These are phyloP conservation scores for Scopus umbretta DNA, from an alignment of 2,113 vertebrate genomes.

Conservation along the genomic window DNA sequence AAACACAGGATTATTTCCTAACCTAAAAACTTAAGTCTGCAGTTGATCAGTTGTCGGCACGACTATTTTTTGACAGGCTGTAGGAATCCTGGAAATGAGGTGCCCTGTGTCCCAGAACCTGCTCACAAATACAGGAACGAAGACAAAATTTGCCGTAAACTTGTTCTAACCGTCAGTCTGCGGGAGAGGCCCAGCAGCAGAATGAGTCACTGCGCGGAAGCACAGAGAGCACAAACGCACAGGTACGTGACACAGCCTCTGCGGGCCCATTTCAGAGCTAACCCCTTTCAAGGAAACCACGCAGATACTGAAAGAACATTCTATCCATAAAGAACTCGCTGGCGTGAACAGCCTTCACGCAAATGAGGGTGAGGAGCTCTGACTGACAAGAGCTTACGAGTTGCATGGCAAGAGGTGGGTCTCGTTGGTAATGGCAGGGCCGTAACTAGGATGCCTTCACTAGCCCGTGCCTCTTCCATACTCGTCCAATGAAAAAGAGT, in stretches of 20 bases:
- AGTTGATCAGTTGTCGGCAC: not conserved
- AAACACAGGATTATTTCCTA: not conserved
- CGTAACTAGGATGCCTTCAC: not conserved
- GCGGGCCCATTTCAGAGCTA: not conserved
- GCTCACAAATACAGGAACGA: not conserved
- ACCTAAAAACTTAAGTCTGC: not conserved
- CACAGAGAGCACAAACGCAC: not conserved
- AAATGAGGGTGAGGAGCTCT: not conserved
- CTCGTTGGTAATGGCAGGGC: not conserved
- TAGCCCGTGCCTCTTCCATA: not conserved
- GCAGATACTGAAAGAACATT: not conserved
- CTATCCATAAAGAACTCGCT: not conserved
- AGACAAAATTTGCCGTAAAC: not conserved
- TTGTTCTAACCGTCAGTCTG: rapidly evolving
- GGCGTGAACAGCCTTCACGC: not conserved
- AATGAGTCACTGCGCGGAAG: not conserved
- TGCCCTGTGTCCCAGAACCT: not conserved
- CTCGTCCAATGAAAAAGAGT: not conserved
- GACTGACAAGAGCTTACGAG: not conserved
- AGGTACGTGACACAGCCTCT: rapidly evolving
- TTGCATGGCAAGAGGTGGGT: rapidly evolving
- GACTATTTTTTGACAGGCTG: not conserved
- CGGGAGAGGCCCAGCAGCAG: not conserved
- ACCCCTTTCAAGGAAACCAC: not conserved
- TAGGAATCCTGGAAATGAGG: not conserved